Percentiles rank a stretch among this genome's conserved stretches.
Conservation (phyloP, 2,888 invertebrate species). For the Drosophila mettleri region DNA sequence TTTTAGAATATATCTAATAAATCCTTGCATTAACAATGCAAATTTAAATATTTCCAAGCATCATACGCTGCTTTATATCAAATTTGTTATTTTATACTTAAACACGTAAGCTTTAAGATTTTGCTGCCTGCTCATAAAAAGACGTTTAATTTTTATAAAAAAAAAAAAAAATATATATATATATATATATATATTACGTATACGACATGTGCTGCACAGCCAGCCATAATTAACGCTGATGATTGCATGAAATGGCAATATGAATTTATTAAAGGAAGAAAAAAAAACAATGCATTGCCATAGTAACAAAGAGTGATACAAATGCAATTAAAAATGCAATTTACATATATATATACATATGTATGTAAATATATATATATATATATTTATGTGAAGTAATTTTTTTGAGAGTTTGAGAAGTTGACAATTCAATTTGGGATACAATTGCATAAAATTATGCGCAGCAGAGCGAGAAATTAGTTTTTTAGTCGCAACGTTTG, state of each 20-base stretch:
- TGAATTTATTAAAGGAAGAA: slow-evolving; percentile 10
- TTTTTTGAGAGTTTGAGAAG: background rate
- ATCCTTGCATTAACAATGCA: no score
- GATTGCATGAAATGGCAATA: slow-evolving; percentile 28
- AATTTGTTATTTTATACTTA: no score
- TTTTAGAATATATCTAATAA: no score
- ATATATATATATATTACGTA: slow-evolving; percentile 9
- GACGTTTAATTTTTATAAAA: slow-evolving; percentile 14
- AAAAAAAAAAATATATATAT: slow-evolving; percentile 22
- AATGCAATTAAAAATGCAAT: slow-evolving; percentile 31
- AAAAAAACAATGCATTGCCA: slow-evolving; percentile 15
- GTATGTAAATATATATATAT: background rate
- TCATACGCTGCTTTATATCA: no score
- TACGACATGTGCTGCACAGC: slow-evolving; percentile 30
- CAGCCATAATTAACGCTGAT: slow-evolving; percentile 27
- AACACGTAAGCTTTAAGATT: background rate
- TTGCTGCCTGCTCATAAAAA: background rate
- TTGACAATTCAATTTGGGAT: slow-evolving; percentile 58
- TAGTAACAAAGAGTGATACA: slow-evolving; percentile 5
- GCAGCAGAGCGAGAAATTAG: slow-evolving; percentile 74
- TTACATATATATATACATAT: background rate
- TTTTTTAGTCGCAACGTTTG: slow-evolving; percentile 66
- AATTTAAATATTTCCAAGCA: no score
- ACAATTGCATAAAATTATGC: slow-evolving; percentile 78
- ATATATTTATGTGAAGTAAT: background rate